These are phyloP conservation scores for Liparis tanakae DNA, from an alignment of 2,797 vertebrate genomes.

Conservation along the genomic window DNA sequence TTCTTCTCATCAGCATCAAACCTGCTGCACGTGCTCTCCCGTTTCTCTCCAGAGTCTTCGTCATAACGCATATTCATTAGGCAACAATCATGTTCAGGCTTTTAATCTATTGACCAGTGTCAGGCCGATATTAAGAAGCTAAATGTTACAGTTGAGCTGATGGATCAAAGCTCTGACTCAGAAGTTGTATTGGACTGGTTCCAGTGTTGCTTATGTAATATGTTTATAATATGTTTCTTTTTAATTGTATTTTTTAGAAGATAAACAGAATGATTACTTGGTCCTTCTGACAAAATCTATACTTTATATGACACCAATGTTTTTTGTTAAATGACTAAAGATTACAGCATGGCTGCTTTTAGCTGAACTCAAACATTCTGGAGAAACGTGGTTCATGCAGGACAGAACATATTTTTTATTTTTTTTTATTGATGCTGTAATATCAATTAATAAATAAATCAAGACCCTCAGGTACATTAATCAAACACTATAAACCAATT, in stretches of 20 bases:
- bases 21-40: conserved; percentile 38
- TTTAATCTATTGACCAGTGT: neutral
- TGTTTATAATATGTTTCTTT: neutral
- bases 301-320: neutral
- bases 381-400: neutral
- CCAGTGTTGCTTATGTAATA: neutral
- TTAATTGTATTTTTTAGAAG: neutral
- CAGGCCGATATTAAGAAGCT: no score
- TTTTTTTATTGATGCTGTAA: no score
- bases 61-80: neutral
- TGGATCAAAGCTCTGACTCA: neutral
- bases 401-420: neutral
- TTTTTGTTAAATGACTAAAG: neutral
- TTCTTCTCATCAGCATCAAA: conserved; percentile 75
- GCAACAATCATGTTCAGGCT: neutral
- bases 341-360: neutral
- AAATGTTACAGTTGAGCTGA: neutral
- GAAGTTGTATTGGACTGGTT: neutral
- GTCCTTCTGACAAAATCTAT: neutral
- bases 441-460: conserved; percentile 2
- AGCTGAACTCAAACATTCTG: neutral
- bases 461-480: neutral
- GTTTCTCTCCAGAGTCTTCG: neutral
- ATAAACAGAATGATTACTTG: neutral
- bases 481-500: neutral